Evolutionary conservation across 23 tunicate species (phyloP).

Genomic region (Styela clava): DNA sequence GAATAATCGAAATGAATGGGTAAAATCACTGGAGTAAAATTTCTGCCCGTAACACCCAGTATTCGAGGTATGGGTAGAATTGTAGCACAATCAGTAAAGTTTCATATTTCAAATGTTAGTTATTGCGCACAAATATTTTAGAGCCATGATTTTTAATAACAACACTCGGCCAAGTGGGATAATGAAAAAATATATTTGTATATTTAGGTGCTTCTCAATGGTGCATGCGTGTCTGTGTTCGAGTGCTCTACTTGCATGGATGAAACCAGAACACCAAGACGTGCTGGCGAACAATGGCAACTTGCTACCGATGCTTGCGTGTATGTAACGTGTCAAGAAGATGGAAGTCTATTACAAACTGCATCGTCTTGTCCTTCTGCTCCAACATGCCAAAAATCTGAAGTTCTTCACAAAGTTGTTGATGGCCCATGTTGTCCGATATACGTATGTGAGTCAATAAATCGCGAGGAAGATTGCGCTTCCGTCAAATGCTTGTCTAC

Average conservation of each 20-base stretch:
- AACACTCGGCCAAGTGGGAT: too few species aligned
- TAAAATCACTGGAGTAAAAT: too few species aligned
- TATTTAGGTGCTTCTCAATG: neutral
- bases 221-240: neutral
- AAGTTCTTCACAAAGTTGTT: constrained; percentile 1
- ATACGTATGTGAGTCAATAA: neutral
- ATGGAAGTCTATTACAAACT: neutral
- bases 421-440: constrained; percentile 14
- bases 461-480: constrained; percentile 5
- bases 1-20: too few species aligned
- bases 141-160: too few species aligned
- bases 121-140: too few species aligned
- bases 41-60: too few species aligned
- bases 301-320: neutral
- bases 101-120: too few species aligned
- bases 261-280: constrained; percentile 6
- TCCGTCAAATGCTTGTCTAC: neutral
- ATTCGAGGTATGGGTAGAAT: too few species aligned
- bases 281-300: constrained; percentile 14
- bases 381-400: neutral
- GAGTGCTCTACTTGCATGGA: constrained; percentile 11
- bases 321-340: constrained; percentile 10
- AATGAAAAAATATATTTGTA: neutral
- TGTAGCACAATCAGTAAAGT: too few species aligned
- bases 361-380: neutral